Evolutionary conservation across 37 sponge, comb jelly and placozoan genomes (phyloP).

Genomic region (Mnemiopsis leidyi): DNA sequence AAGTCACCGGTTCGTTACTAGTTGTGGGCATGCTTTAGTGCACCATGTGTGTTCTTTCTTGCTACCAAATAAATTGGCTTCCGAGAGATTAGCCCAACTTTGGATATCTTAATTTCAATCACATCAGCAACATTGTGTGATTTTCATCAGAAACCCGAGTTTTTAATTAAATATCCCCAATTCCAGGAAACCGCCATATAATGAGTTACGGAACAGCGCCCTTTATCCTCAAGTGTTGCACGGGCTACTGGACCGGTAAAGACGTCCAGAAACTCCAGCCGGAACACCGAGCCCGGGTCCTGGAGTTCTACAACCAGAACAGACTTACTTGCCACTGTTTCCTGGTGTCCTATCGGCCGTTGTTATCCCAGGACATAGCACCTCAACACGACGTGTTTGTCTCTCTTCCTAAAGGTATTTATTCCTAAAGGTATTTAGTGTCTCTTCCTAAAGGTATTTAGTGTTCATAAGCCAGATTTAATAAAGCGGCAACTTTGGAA

Average conservation of each 20-base stretch:
- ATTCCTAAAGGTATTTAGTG: too few species aligned
- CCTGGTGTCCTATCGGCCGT: conserved; percentile 21
- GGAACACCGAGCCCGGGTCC: conserved; percentile 15
- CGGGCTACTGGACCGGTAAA: background rate
- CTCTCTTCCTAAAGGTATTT: conserved; percentile 47
- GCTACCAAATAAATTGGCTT: too few species aligned
- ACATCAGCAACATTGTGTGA: too few species aligned
- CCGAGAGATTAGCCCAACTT: too few species aligned
- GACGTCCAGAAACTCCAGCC: background rate
- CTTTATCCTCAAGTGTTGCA: background rate
- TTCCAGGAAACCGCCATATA: background rate
- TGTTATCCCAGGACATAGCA: background rate
- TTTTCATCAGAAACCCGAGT: too few species aligned
- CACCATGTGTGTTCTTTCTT: too few species aligned
- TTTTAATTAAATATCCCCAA: too few species aligned
- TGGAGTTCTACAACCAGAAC: conserved; percentile 61
- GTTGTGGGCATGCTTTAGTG: too few species aligned
- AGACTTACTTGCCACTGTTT: conserved; percentile 42
- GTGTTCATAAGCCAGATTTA: too few species aligned
- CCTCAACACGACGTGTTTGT: conserved; percentile 45
- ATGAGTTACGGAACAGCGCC: conserved; percentile 62
- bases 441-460: too few species aligned
- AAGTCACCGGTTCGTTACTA: conserved; percentile 25
- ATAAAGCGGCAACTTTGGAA: too few species aligned
- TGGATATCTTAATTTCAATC: too few species aligned